Evolutionary conservation across 2,797 vertebrate genomes (phyloP).

Genomic region (Mallotus villosus): DNA sequence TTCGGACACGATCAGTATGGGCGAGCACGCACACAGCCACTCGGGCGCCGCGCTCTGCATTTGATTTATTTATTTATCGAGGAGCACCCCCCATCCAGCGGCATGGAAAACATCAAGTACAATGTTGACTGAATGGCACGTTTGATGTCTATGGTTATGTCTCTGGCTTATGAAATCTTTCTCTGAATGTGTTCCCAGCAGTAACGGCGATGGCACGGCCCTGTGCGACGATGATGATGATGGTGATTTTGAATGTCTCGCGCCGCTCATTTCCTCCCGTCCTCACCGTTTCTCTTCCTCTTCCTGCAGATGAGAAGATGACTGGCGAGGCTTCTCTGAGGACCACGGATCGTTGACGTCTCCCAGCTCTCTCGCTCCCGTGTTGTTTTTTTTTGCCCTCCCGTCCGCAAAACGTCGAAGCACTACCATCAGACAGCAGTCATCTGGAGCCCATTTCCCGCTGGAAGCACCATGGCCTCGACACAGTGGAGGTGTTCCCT

Average conservation of each 20-base stretch:
- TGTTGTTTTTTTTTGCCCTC: too few species aligned
- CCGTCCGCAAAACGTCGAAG: conserved; percentile 30
- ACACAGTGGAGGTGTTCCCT: conserved; percentile 65
- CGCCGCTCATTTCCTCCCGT: neutral
- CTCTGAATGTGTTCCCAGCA: neutral
- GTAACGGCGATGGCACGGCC: neutral
- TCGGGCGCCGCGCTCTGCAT: neutral
- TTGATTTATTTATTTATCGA: neutral
- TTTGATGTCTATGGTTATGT: conserved; percentile 7
- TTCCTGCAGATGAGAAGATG: conserved; percentile 71
- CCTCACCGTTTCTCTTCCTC: conserved; percentile 20
- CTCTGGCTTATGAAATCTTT: neutral
- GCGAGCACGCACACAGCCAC: too few species aligned
- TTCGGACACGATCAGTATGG: neutral
- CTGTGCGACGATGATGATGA: conserved; percentile 6
- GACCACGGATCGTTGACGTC: conserved; percentile 64
- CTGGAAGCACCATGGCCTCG: conserved; percentile 68
- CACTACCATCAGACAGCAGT: conserved; percentile 45
- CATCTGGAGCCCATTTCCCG: conserved; percentile 53
- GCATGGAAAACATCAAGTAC: neutral
- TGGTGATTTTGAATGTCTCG: neutral
- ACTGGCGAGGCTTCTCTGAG: conserved; percentile 54
- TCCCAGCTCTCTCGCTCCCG: conserved; percentile 34
- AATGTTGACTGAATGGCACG: neutral
- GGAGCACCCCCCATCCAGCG: neutral